Evolutionary conservation across 2,113 vertebrate genomes (phyloP), one percentile per base, ranked within the genome.

Genomic region (Lanius ludovicianus): DNA sequence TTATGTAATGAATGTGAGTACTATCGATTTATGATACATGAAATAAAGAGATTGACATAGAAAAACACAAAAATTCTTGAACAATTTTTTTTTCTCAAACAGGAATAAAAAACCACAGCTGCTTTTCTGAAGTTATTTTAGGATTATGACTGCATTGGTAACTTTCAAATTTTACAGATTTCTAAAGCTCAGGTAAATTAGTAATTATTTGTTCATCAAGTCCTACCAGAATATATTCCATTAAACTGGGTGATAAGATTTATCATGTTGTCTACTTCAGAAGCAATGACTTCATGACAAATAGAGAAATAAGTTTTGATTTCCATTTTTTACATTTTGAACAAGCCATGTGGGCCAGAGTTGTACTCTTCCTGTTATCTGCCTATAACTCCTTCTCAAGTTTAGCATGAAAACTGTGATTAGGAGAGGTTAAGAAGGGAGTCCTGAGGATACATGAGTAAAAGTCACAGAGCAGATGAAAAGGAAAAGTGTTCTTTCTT

Each of bases 291-390:
- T 42, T 55, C 20, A 31, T 46, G 12, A 25, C 15, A 71, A 62
- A 63, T 12, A 53, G 13, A n/a, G n/a, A 7, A 22, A 71, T 14
- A 60, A 13, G 1, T 71, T 44, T 60, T 56, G 2, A 73, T 69
- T 44, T 59, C 37, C 0, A 5, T 50, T 27, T 82, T 95, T 39
- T 28, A 5, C 4, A 20, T 44, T 86, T 60, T 65, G n/a, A 89
- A 28, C 6, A 64, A 76, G 2, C 2, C 10, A 10, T 6, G 6
- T 44, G 6, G 11, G 56, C 7, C 5, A 1, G 5, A 42, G 7
- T 13, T 63, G 3, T 17, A 22, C 10, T 18, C 0, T 67, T 84
- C 10, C 5, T 80, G 20, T 64, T 42, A 23, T 11, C 7, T 53
- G 6, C 41, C 22, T n/a, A 6, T 39, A 69, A 68, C 13, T 60